A percentile compares a stretch with the other conserved stretches of the same genome.
These are phyloP conservation scores for Rhyacophila brunnea DNA, from an alignment of 1,140 invertebrate genomes.

Conservation along the genomic window DNA sequence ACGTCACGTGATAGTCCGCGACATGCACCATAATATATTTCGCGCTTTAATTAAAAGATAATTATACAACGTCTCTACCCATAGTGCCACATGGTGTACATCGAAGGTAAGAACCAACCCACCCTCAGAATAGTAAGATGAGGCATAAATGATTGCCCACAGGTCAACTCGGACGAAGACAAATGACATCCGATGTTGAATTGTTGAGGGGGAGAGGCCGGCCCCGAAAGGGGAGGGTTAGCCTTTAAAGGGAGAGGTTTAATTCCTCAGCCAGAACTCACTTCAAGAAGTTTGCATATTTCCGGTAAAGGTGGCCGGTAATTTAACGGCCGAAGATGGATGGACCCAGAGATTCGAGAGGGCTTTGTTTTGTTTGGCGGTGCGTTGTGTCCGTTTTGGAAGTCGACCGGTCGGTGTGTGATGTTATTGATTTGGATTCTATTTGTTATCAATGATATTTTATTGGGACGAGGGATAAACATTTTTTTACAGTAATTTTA, in stretches of 20 bases:
- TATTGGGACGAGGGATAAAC: too few relatives aligned
- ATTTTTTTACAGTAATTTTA: too few relatives aligned
- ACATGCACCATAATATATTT: too few relatives aligned
- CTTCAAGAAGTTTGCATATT: slow-evolving; percentile 36
- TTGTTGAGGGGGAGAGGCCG: slow-evolving; percentile 26
- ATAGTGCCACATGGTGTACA: slow-evolving; percentile 12
- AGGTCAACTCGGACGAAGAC: slow-evolving; percentile 36
- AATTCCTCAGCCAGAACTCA: slow-evolving; percentile 32
- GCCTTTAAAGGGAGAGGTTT: slow-evolving; percentile 13
- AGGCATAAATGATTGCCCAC: slow-evolving; percentile 37
- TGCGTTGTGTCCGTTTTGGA: too few relatives aligned
- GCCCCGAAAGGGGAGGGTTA: background rate
- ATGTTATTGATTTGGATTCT: background rate
- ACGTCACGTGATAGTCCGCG: too few relatives aligned
- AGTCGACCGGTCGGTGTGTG: slow-evolving; percentile 4
- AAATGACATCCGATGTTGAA: slow-evolving; percentile 37
- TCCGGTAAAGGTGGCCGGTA: slow-evolving; percentile 31
- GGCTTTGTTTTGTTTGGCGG: slow-evolving; percentile 2
- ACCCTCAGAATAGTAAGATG: slow-evolving; percentile 31
- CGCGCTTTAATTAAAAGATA: too few relatives aligned
- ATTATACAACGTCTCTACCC: background rate
- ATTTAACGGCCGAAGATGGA: slow-evolving; percentile 31
- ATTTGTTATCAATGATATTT: too few relatives aligned
- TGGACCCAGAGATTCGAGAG: slow-evolving; percentile 9
- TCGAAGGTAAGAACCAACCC: slow-evolving; percentile 21